Evolutionary conservation across 2,888 invertebrate species (phyloP), one percentile per base, ranked within the genome.

Genomic region (Buathra laborator): DNA sequence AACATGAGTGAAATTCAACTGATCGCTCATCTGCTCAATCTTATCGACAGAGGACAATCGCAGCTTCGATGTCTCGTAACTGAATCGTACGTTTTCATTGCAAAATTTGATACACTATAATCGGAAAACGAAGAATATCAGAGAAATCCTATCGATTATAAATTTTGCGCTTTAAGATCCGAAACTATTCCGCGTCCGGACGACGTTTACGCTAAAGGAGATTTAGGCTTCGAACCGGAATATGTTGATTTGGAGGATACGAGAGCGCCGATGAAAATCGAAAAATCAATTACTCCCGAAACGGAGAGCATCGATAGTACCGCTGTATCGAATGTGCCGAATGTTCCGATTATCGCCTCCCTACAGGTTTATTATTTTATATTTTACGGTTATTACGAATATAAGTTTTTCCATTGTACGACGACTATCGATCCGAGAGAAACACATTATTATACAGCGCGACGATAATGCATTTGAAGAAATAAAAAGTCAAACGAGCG

Each of bases 151-250:
- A 14, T 48, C 48, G n/a, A 48, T 10, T 48, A 9, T 12, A 10
- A 48, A 48, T n/a, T 12, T 62, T 6, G 5, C 29, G 32, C 6
- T 48, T 66, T 1, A 74, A 85, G 85, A 46, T 67, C 48, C 62
- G 86, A 87, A 77, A 86, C 89, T 19, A 53, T 89, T 29, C 12
- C 68, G 4, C 81, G 79, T 9, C 71, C 86, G 16, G n/a, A 62
- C 62, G 80, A 86, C 29, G 77, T 85, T 80, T 90, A 89, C 72
- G 43, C 32, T 32, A 75, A 67, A 64, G 89, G 88, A 29, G 89
- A 90, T 78, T 86, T 90, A 70, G 89, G 88, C 16, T 90, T 90
- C 53, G 88, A 89, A 48, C 88, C 89, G 6, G 53, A 66, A 7
- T 83, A 84, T 59, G 85, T 85, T 44, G 82, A 86, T 62, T 19